phyloP scores from a whole-genome alignment of 2,888 invertebrate species.

The Sepiola atlantica region DNA sequence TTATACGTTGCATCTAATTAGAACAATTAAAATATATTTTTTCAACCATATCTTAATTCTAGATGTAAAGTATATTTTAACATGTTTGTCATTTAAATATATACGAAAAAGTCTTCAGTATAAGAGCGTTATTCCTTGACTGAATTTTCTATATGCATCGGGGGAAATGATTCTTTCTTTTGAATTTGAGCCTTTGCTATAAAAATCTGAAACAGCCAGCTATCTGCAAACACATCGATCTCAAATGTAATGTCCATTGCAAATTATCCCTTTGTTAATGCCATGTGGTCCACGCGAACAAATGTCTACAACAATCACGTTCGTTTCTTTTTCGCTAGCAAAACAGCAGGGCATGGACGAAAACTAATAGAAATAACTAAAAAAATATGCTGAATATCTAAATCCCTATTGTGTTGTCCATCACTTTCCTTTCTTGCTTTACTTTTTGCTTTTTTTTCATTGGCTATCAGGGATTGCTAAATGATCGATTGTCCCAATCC shows the following conservation, averaged over 20 bases:
- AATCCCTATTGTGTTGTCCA: neutral
- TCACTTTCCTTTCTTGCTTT: too few relatives aligned
- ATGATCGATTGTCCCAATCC: neutral
- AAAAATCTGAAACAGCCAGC: neutral
- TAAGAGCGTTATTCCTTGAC: too few relatives aligned
- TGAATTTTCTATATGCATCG: too few relatives aligned
- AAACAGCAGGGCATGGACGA: neutral
- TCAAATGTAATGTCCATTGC: neutral
- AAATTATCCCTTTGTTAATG: neutral
- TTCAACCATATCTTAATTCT: too few relatives aligned
- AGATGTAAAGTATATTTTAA: too few relatives aligned
- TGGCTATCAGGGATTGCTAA: neutral
- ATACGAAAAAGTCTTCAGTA: too few relatives aligned
- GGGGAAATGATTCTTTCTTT: too few relatives aligned
- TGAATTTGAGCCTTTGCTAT: too few relatives aligned
- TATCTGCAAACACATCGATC: neutral
- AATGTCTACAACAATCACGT: neutral
- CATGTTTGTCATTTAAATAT: too few relatives aligned
- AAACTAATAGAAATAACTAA: neutral
- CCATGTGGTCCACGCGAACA: neutral
- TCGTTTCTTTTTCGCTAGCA: neutral
- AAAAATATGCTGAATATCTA: neutral
- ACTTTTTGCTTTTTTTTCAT: neutral
- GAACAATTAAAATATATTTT: too few relatives aligned
- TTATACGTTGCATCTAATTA: too few relatives aligned